These are phyloP conservation scores for Buathra laborator DNA, from an alignment of 2,888 invertebrate genomes.

Conservation along the genomic window DNA sequence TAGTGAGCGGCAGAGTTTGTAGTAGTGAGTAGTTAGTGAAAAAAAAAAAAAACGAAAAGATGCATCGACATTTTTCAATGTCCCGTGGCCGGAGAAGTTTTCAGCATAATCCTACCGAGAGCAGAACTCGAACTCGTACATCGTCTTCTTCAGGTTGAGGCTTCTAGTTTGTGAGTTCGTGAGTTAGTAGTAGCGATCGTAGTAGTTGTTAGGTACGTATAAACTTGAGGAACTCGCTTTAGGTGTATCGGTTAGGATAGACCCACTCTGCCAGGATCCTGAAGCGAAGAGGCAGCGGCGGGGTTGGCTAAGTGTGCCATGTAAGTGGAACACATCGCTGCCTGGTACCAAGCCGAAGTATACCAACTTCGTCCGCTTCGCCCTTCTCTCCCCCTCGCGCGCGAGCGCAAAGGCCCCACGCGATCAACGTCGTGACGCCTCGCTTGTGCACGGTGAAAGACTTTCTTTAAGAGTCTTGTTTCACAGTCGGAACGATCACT, in stretches of 20 bases:
- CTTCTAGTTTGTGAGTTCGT: neutral
- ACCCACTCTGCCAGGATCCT: slow-evolving; percentile 81
- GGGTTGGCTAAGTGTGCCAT: slow-evolving; percentile 83
- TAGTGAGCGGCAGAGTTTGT: too few species aligned
- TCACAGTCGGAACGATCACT: neutral
- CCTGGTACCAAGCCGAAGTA: slow-evolving; percentile 84
- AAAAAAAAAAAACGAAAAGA: neutral
- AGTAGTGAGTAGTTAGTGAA: neutral
- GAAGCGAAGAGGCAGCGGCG: slow-evolving; percentile 75
- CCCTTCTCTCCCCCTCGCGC: slow-evolving; percentile 64
- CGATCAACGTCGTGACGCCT: slow-evolving; percentile 63
- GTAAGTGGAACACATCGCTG: slow-evolving; percentile 85
- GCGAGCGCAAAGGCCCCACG: slow-evolving; percentile 66
- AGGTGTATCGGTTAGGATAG: slow-evolving; percentile 73
- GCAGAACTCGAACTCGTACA: slow-evolving; percentile 1
- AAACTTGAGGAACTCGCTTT: slow-evolving; percentile 19
- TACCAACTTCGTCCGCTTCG: slow-evolving; percentile 82
- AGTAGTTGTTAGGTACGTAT: neutral
- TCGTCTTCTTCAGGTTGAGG: neutral
- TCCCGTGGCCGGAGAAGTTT: neutral
- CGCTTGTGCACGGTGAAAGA: slow-evolving; percentile 82
- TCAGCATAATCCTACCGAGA: neutral
- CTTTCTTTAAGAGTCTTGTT: slow-evolving; percentile 81
- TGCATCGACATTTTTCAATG: neutral
- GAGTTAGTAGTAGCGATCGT: neutral